Conservation (phyloP, 2,113 vertebrate species). For the Mesembrinibis cayennensis region DNA sequence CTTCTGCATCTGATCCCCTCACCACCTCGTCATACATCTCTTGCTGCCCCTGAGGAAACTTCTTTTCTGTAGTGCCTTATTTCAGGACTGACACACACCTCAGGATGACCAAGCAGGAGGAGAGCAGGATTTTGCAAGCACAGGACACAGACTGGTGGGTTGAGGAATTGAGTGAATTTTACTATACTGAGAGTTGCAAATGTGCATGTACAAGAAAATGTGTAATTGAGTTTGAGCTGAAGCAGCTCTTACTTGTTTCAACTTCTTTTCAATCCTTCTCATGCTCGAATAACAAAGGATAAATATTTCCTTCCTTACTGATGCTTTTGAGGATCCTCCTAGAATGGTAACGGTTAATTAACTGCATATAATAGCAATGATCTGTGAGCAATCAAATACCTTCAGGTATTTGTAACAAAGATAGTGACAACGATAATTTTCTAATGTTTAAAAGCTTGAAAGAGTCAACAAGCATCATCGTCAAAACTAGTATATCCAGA, state of each 20-base stretch:
- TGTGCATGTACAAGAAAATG: background rate
- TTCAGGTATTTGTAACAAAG: background rate
- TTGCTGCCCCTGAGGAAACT: background rate
- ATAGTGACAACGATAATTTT: background rate
- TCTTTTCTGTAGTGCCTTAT: background rate
- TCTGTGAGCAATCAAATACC: background rate
- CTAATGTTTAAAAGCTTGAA: background rate
- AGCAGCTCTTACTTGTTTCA: background rate
- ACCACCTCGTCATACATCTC: background rate
- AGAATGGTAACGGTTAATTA: background rate
- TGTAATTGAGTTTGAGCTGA: background rate
- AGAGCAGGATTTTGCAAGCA: background rate
- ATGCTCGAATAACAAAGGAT: background rate
- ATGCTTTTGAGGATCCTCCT: background rate
- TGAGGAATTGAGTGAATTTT: background rate
- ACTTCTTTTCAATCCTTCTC: conserved; percentile 5
- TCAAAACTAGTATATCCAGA: background rate
- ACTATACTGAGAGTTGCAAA: background rate
- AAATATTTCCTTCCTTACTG: background rate
- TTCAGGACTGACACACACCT: background rate
- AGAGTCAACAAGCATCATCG: background rate
- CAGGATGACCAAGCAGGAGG: background rate
- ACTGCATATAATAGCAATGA: background rate
- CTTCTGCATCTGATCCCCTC: background rate
- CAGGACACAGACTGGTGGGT: accelerated